phyloP scores from a whole-genome alignment of 2,797 vertebrate genomes.

The Peromyscus aztecus region DNA sequence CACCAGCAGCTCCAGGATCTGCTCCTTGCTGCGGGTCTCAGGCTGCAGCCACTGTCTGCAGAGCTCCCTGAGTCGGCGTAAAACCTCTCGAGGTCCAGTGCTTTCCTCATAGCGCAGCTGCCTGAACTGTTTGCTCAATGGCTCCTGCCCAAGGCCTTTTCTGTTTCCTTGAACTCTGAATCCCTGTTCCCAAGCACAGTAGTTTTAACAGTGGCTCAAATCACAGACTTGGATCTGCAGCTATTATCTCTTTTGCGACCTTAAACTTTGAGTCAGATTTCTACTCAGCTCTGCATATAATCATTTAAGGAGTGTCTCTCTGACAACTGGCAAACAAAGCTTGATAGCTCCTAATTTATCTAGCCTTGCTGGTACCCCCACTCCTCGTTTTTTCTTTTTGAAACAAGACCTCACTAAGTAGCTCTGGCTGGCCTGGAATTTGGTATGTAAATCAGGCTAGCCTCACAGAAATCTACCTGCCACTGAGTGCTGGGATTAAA shows the following conservation, averaged over 20 bases:
- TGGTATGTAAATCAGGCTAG: neutral
- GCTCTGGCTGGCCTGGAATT: neutral
- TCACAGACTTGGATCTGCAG: neutral
- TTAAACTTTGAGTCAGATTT: neutral
- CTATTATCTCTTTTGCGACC: neutral
- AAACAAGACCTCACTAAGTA: neutral
- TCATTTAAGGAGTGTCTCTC: neutral
- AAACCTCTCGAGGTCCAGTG: constrained; percentile 51
- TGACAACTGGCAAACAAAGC: neutral
- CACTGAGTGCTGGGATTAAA: neutral
- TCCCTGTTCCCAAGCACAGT: neutral
- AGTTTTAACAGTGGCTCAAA: neutral
- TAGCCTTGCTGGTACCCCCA: neutral
- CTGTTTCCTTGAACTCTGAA: neutral
- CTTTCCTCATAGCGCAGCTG: constrained; percentile 76
- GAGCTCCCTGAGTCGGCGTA: constrained; percentile 60
- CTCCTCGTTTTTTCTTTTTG: neutral
- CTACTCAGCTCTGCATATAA: neutral
- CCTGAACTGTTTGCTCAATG: constrained; percentile 65
- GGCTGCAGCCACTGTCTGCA: constrained; percentile 75
- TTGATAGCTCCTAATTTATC: neutral
- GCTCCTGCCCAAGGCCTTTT: constrained; percentile 48
- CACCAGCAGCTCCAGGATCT: constrained; percentile 80
- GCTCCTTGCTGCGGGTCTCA: constrained; percentile 74
- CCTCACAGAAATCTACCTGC: neutral